phyloP scores from a whole-genome alignment of 2,797 vertebrate species.

The Phrynocephalus vlangalii region DNA sequence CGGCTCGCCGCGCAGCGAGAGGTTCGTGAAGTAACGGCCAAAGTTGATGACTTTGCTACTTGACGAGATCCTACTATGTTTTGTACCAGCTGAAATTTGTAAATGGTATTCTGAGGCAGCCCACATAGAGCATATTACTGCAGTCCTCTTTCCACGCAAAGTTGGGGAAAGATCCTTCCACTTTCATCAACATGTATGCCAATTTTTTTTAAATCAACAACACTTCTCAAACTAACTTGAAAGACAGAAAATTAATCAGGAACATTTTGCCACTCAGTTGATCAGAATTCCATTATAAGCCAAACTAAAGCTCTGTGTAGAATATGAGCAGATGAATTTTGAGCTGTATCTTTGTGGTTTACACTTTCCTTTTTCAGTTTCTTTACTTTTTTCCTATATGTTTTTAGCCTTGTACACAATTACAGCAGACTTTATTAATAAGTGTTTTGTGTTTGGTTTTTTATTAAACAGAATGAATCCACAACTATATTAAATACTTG shows the following conservation, averaged over 20 bases:
- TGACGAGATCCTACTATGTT: neutral
- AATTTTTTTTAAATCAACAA: neutral
- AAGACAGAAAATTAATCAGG: neutral
- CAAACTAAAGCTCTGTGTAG: neutral
- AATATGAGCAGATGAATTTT: slow-evolving; percentile 25
- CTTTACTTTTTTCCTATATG: neutral
- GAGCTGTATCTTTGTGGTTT: neutral
- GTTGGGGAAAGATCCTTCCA: neutral
- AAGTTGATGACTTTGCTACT: neutral
- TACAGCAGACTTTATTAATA: neutral
- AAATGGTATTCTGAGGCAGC: neutral
- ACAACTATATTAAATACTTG: neutral
- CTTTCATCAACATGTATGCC: neutral
- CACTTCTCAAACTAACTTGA: neutral
- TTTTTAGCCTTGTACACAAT: slow-evolving; percentile 3
- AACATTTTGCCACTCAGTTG: neutral
- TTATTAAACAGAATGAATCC: neutral
- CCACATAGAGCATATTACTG: neutral
- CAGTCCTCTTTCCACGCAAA: neutral
- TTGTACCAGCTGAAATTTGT: neutral
- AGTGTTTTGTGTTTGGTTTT: neutral
- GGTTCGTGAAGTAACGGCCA: too few species aligned
- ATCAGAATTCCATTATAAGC: neutral
- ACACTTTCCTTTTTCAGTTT: slow-evolving; percentile 29
- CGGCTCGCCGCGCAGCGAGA: too few species aligned